phyloP scores from a whole-genome alignment of 2,888 invertebrate species.

The Mimas tiliae region DNA sequence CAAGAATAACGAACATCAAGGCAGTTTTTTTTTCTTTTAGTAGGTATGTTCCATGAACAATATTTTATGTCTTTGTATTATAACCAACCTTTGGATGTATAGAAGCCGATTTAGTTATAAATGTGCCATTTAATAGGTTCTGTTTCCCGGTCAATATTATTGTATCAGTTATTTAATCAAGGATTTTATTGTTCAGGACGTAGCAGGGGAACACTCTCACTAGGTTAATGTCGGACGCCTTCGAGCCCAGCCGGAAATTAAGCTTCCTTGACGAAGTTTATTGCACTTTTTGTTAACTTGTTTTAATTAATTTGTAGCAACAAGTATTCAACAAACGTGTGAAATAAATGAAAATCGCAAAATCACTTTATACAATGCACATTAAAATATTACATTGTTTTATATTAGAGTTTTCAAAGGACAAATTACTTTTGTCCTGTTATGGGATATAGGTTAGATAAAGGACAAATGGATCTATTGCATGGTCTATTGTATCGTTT shows the following conservation, averaged over 20 bases:
- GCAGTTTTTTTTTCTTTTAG: neutral
- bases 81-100: neutral
- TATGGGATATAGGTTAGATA: too few relatives aligned
- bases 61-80: neutral
- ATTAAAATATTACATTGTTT: neutral
- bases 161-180: constrained; percentile 16
- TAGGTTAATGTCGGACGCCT: constrained; percentile 73
- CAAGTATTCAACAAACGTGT: constrained; percentile 58
- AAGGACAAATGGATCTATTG: too few relatives aligned
- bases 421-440: too few relatives aligned
- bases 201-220: constrained; percentile 60
- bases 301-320: constrained; percentile 78
- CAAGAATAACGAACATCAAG: neutral
- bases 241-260: constrained; percentile 69
- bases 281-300: constrained; percentile 79
- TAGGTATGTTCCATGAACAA: neutral
- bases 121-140: neutral
- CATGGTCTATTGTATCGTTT: too few relatives aligned
- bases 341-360: constrained; percentile 28
- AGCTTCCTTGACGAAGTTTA: constrained; percentile 75
- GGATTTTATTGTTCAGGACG: constrained; percentile 54
- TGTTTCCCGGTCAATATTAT: neutral
- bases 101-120: neutral
- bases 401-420: too few relatives aligned
- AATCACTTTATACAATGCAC: too few relatives aligned